Conservation (phyloP, 2,797 vertebrate genomes). For the Propithecus perrieri region DNA sequence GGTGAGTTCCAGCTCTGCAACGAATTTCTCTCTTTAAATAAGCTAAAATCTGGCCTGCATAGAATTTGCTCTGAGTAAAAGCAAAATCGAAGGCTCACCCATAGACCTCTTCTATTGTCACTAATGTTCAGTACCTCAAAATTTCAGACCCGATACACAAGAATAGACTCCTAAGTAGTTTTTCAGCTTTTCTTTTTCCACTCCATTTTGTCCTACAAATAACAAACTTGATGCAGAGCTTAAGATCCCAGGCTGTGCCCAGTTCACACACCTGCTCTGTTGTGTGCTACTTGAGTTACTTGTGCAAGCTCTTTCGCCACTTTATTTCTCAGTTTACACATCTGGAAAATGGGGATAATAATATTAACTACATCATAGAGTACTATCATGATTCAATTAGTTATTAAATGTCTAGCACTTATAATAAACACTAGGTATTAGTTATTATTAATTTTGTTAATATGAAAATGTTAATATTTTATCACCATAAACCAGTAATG, state of each 20-base stretch:
- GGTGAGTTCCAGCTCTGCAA: background rate
- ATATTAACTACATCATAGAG: background rate
- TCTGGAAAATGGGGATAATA: background rate
- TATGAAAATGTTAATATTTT: background rate
- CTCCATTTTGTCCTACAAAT: background rate
- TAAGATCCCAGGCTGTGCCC: background rate
- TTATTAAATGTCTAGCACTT: background rate
- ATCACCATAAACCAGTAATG: background rate
- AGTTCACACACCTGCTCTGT: background rate
- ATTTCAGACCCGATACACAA: background rate
- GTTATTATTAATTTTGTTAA: background rate
- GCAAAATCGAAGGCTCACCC: background rate
- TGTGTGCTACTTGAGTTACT: background rate
- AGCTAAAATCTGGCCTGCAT: background rate
- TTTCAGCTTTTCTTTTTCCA: background rate
- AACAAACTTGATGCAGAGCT: background rate
- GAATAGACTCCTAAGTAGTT: background rate
- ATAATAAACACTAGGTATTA: background rate
- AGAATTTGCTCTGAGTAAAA: background rate
- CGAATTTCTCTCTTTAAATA: background rate
- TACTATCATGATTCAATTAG: background rate
- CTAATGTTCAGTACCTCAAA: background rate
- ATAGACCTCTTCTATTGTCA: background rate
- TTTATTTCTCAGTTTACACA: background rate
- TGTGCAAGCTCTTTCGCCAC: background rate